Percentiles rank a stretch among this genome's conserved stretches.
These are phyloP conservation scores for Centropristis striata DNA, from an alignment of 2,113 vertebrate genomes.

Conservation along the genomic window DNA sequence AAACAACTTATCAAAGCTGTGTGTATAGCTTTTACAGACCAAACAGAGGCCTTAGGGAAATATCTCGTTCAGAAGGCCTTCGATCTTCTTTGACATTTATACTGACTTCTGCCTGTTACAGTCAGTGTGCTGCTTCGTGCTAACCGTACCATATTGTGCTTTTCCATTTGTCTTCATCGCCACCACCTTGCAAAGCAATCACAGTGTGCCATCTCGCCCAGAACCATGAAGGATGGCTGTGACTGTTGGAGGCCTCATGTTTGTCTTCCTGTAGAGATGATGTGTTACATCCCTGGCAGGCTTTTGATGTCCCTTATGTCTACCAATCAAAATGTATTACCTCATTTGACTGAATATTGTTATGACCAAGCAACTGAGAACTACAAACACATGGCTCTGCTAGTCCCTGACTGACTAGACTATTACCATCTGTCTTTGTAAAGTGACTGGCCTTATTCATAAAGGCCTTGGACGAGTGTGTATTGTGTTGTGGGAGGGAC, in stretches of 20 bases:
- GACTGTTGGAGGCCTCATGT: slow-evolving; percentile 33
- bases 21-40: neutral
- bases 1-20: slow-evolving; percentile 3
- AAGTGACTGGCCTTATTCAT: slow-evolving; percentile 61
- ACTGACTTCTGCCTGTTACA: slow-evolving; percentile 18
- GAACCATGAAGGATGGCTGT: slow-evolving; percentile 54
- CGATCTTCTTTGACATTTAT: slow-evolving; percentile 48
- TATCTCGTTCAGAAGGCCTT: slow-evolving; percentile 10
- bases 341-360: slow-evolving; percentile 65
- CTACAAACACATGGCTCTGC: slow-evolving; percentile 27
- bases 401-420: slow-evolving; percentile 40
- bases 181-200: slow-evolving; percentile 44
- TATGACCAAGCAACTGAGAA: slow-evolving; percentile 45
- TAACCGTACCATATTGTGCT: slow-evolving; percentile 30
- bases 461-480: slow-evolving; percentile 48
- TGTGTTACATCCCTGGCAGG: slow-evolving; percentile 47
- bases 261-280: slow-evolving; percentile 55
- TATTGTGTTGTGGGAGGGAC: slow-evolving; percentile 56
- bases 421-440: slow-evolving; percentile 66
- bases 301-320: slow-evolving; percentile 57
- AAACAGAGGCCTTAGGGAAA: neutral
- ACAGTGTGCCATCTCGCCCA: slow-evolving; percentile 13
- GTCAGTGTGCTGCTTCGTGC: slow-evolving; percentile 15
- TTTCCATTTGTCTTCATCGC: slow-evolving; percentile 69
- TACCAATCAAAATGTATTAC: slow-evolving; percentile 64